Evolutionary conservation across 2,797 vertebrate genomes (phyloP).

Genomic region (Cichlasoma orientale): DNA sequence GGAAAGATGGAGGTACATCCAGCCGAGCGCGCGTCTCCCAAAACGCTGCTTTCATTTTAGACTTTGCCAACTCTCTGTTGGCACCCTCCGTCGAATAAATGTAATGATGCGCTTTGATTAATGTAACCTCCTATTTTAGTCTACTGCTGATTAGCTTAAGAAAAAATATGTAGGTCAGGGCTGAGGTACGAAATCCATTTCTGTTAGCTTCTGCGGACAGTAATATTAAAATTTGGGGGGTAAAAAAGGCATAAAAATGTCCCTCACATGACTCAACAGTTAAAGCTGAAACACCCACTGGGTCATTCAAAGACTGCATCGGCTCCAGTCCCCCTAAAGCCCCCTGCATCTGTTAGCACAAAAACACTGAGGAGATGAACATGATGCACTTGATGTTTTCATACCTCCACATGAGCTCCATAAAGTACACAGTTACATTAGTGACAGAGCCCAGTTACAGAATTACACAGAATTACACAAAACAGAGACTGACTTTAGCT

Average conservation of each 20-base stretch:
- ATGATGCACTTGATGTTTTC: background rate
- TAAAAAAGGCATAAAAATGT: background rate
- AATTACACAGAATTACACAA: background rate
- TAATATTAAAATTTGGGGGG: background rate
- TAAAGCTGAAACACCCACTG: background rate
- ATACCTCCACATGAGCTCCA: background rate
- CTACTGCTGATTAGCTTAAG: slow-evolving; percentile 9
- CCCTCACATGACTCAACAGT: background rate
- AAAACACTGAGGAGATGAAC: background rate
- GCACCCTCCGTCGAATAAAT: slow-evolving; percentile 2
- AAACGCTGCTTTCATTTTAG: background rate
- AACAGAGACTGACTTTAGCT: background rate
- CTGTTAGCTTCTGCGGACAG: background rate
- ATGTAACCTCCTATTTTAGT: slow-evolving; percentile 9
- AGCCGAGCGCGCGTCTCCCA: background rate
- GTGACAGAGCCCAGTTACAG: background rate
- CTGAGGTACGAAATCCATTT: slow-evolving; percentile 2
- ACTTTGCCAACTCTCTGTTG: slow-evolving; percentile 11
- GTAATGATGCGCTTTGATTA: slow-evolving; percentile 14
- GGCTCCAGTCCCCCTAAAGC: background rate
- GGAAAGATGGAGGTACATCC: slow-evolving; percentile 1
- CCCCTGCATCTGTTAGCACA: background rate
- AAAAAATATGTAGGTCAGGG: slow-evolving; percentile 16
- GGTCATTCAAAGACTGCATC: background rate
- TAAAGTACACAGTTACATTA: background rate